Base-by-base conservation (phyloP, 2,797 vertebrate species). In the Lepilemur ruficaudatus region DNA sequence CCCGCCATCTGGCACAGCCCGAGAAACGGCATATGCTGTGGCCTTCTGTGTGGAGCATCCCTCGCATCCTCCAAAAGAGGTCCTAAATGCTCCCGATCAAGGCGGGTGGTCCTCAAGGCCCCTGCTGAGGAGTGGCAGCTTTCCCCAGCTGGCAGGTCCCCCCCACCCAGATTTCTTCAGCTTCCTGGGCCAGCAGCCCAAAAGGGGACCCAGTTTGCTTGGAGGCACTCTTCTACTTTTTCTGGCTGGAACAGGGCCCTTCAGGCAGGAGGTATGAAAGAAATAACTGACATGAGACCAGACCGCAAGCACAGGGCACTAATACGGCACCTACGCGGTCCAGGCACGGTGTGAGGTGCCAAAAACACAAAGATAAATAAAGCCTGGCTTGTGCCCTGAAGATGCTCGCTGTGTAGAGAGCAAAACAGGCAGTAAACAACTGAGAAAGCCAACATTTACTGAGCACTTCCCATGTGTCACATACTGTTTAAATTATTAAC, bases 1-100 rank as follows among this genome's bases (percentile, higher is more conserved):
- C 43, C 72, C 28, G 23, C 97, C 97, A 92, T 96, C 96, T 98
- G 97, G 89, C 90, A 32, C 84, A 4, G n/a, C 78, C 92, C 9
- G 0, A 67, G 85, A 96, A 20, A 78, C 35, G 41, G 75, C 96
- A 91, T 95, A 96, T 89, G 96, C 78, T 80, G 22, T 35, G 63
- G 72, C 25, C 84, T 59, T 85, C 95, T 55, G 91, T 25, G 2
- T 38, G 94, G 76, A 85, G 55, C 65, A 20, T 35, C 55, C 52
- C 79, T 95, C 8, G 5, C n/a, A 2, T 41, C 89, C 86, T 91
- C 38, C 88, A 63, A 88, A 96, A 52, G 94, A 83, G 91, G 87
- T 81, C 73, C 93, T 96, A 92, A 90, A 30, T 28, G 61, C 43
- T 61, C 38, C 65, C 43, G 2, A 12, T 69, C 7, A 5, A 83